Evolutionary conservation across 2,113 vertebrate genomes (phyloP).

Genomic region (Anguilla rostrata): DNA sequence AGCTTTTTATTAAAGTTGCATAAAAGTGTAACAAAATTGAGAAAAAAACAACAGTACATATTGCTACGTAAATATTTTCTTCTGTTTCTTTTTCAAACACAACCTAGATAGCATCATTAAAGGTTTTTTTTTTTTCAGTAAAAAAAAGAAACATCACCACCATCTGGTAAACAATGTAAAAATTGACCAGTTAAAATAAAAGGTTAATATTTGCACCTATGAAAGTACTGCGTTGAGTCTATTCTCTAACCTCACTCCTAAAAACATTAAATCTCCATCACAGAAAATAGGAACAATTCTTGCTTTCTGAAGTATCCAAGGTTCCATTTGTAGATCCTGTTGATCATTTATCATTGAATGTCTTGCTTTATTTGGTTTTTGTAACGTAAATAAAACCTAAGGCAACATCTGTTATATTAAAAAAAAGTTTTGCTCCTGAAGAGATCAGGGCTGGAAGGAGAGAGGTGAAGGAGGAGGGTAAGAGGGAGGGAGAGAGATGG

Average conservation of each 20-base stretch:
- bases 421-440: conserved; percentile 15
- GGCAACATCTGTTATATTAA: conserved; percentile 68
- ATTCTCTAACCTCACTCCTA: conserved; percentile 32
- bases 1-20: conserved; percentile 81
- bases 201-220: conserved; percentile 37
- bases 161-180: conserved; percentile 61
- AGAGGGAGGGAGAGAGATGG: conserved; percentile 4
- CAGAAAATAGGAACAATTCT: conserved; percentile 21
- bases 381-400: conserved; percentile 75
- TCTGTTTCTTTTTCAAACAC: conserved; percentile 50
- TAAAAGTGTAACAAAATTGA: conserved; percentile 79
- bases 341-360: conserved; percentile 48
- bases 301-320: conserved; percentile 12
- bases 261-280: conserved; percentile 32
- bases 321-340: conserved; percentile 24
- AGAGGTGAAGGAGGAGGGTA: conserved; percentile 26
- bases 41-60: conserved; percentile 70
- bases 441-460: conserved; percentile 15
- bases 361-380: conserved; percentile 72
- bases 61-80: conserved; percentile 72
- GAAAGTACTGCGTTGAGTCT: conserved; percentile 26
- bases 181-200: conserved; percentile 57
- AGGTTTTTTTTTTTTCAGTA: conserved; percentile 29
- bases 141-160: conserved; percentile 65
- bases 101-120: conserved; percentile 31